Conservation (phyloP, 2,888 invertebrate genomes). For the Leptura quadrifasciata region DNA sequence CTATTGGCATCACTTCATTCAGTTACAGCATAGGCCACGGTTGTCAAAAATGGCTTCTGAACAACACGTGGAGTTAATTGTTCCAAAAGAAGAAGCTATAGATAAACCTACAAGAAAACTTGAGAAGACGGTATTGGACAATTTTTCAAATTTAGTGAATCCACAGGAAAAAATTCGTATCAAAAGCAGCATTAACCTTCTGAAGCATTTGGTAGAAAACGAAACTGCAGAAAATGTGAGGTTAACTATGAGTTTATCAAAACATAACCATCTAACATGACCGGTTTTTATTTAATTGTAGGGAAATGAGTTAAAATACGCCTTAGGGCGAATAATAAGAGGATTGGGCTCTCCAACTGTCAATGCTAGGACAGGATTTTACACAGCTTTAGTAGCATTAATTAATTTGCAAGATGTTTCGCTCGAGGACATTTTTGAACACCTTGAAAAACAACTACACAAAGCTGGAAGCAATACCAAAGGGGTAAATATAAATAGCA, state of each 20-base stretch:
- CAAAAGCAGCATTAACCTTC: slow-evolving; percentile 70
- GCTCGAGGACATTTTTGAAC: slow-evolving; percentile 76
- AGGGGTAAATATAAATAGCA: slow-evolving; percentile 76
- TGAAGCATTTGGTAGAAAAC: slow-evolving; percentile 71
- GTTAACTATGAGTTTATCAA: slow-evolving; percentile 51
- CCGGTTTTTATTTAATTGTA: slow-evolving; percentile 67
- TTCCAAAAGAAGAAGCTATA: slow-evolving; percentile 38
- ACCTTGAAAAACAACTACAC: slow-evolving; percentile 81
- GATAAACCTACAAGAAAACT: slow-evolving; percentile 62
- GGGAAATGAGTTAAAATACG: slow-evolving; percentile 81
- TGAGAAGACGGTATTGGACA: slow-evolving; percentile 71
- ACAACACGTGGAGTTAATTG: slow-evolving; percentile 31
- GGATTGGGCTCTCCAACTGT: slow-evolving; percentile 83
- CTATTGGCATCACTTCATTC: not conserved
- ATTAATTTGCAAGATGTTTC: slow-evolving; percentile 75
- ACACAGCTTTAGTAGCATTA: slow-evolving; percentile 80
- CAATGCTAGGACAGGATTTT: slow-evolving; percentile 81
- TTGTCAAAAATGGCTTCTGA: slow-evolving; percentile 37
- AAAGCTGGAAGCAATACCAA: slow-evolving; percentile 78
- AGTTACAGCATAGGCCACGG: not conserved
- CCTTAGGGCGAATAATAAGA: slow-evolving; percentile 81
- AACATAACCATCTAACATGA: slow-evolving; percentile 29
- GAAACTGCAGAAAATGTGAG: slow-evolving; percentile 70
- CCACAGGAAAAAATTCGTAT: slow-evolving; percentile 71
- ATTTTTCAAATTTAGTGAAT: slow-evolving; percentile 72